phyloP scores from a whole-genome alignment of 2,797 vertebrate genomes.

The Mallotus villosus region DNA sequence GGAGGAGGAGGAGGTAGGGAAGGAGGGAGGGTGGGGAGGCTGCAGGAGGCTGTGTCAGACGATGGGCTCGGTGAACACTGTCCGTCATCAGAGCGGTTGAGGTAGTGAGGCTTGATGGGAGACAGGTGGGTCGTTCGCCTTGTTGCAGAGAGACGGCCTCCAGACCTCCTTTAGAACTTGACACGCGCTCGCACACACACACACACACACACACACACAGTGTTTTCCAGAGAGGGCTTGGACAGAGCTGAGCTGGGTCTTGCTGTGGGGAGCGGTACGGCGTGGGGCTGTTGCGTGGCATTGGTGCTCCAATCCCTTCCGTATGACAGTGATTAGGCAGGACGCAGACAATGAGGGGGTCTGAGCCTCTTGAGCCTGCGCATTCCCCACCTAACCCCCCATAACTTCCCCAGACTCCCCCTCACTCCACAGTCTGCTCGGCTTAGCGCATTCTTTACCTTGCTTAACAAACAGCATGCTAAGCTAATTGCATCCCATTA shows the following conservation, averaged over 20 bases:
- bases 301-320: constrained; percentile 86
- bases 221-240: background rate
- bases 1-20: background rate
- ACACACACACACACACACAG: background rate
- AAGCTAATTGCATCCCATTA: constrained; percentile 78
- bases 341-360: constrained; percentile 77
- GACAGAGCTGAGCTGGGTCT: constrained; percentile 48
- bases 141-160: constrained; percentile 19
- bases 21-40: background rate
- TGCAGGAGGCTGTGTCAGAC: background rate
- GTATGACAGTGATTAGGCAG: constrained; percentile 94
- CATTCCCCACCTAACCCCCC: constrained; percentile 69
- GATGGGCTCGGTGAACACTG: constrained; percentile 1
- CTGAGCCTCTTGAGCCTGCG: constrained; percentile 50
- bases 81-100: constrained; percentile 16
- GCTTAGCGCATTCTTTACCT: constrained; percentile 92
- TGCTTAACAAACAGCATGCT: constrained; percentile 83
- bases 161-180: constrained; percentile 1
- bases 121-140: background rate
- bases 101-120: constrained; percentile 17
- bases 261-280: constrained; percentile 10
- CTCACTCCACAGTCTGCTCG: constrained; percentile 10
- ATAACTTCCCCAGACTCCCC: background rate
- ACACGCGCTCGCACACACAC: constrained; percentile 15
- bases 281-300: constrained; percentile 71